Conservation (phyloP, 2,888 invertebrate species). For the Homarus gammarus region DNA sequence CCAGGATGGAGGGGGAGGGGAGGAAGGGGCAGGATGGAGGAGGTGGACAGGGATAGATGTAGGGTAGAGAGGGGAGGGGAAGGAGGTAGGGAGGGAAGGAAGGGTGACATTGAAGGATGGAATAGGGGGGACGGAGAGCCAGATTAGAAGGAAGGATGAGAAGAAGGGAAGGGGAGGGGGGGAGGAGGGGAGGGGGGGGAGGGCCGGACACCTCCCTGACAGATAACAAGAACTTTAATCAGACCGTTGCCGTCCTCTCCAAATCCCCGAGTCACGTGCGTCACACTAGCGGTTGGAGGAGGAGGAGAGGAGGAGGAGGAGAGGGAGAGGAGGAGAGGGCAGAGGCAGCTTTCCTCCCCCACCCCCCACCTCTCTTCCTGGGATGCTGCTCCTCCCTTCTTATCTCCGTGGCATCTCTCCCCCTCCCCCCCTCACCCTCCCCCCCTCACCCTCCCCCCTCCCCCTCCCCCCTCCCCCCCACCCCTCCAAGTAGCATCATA, state of each 20-base stretch:
- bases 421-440: neutral
- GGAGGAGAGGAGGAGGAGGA: neutral
- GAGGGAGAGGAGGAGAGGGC: neutral
- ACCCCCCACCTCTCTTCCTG: neutral
- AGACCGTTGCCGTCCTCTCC: too few species aligned
- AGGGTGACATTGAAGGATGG: too few species aligned
- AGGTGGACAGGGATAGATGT: neutral
- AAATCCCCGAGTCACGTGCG: too few species aligned
- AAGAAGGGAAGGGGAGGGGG: neutral
- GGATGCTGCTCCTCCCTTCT: neutral
- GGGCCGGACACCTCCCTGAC: too few species aligned
- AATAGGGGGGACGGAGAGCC: too few species aligned
- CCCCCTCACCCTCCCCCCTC: neutral
- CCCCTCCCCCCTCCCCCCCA: neutral
- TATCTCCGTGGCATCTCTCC: neutral
- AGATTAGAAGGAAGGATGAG: neutral
- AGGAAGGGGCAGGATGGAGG: neutral
- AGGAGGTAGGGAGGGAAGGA: neutral
- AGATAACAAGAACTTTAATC: too few species aligned
- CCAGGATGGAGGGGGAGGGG: neutral
- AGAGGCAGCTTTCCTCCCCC: too few species aligned
- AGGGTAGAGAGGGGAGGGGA: neutral
- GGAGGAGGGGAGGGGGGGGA: neutral
- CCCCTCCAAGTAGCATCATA: conserved; percentile 12
- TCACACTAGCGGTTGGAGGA: neutral